Evolutionary conservation across 2,888 invertebrate genomes (phyloP), one percentile per base, ranked within the genome.

Genomic region (Tricholauxania praeusta): DNA sequence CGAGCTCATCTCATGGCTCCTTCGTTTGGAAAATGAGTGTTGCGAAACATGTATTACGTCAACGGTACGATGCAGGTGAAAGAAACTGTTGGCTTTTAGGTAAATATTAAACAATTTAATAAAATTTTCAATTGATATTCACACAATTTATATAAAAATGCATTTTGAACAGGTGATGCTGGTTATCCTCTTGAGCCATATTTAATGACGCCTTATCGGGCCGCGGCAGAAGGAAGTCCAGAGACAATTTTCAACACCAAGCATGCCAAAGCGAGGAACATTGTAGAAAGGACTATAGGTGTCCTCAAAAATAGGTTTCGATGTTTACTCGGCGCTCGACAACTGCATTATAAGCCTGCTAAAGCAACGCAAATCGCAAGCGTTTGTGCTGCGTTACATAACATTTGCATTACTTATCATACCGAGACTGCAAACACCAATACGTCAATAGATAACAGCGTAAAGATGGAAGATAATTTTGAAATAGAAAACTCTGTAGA

Each of bases 11-110:
- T n/a, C n/a, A n/a, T n/a, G n/a, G n/a, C n/a, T n/a, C n/a, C n/a
- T n/a, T n/a, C n/a, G n/a, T n/a, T n/a, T n/a, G n/a, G n/a, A n/a
- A n/a, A n/a, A n/a, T n/a, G n/a, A n/a, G n/a, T n/a, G n/a, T n/a
- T n/a, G n/a, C n/a, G n/a, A n/a, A 53, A 52, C 52, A 52, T 52
- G n/a, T n/a, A n/a, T 8, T 14, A 52, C n/a, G 52, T n/a, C 15
- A 52, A 52, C 52, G 8, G 52, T 52, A 52, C 52, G 52, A 52
- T 52, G 8, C 52, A n/a, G 52, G 52, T 52, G 52, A 52, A 52
- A n/a, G n/a, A n/a, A n/a, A n/a, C n/a, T n/a, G n/a, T n/a, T n/a
- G n/a, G n/a, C n/a, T n/a, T n/a, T n/a, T n/a, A n/a, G n/a, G n/a
- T n/a, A n/a, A n/a, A n/a, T n/a, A n/a, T n/a, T n/a, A n/a, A n/a